Conservation (phyloP, 2,113 vertebrate genomes). For the Gasterosteus nipponicus region DNA sequence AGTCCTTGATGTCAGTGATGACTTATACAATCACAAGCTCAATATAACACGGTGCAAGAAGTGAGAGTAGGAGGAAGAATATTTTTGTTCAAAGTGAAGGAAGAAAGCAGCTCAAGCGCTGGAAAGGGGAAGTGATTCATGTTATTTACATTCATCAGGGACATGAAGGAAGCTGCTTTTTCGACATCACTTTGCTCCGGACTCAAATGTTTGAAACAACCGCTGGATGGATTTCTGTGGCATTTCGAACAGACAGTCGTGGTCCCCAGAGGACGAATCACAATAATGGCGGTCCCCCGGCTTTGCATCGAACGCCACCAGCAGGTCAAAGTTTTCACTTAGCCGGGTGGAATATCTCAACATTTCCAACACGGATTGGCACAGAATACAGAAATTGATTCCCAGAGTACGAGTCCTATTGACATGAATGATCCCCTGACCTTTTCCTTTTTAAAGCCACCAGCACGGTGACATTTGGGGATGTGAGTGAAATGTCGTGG, state of each 20-base stretch:
- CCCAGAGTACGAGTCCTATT: neutral
- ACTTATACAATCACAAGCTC: slow-evolving; percentile 9
- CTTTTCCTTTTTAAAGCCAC: slow-evolving; percentile 5
- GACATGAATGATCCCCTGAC: slow-evolving; percentile 10
- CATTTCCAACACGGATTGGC: neutral
- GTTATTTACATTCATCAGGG: neutral
- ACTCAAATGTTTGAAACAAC: neutral
- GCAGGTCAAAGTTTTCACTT: neutral
- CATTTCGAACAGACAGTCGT: neutral
- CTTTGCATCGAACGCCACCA: neutral
- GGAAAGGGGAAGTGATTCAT: neutral
- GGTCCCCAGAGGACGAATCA: neutral
- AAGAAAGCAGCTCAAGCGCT: neutral
- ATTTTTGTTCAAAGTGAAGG: neutral
- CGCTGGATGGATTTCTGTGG: neutral
- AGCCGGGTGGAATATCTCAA: neutral
- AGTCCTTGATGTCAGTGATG: slow-evolving; percentile 15
- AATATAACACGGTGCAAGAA: neutral
- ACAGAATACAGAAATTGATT: slow-evolving; percentile 11
- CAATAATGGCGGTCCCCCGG: neutral
- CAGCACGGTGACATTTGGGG: slow-evolving; percentile 6
- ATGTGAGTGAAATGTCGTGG: slow-evolving; percentile 3
- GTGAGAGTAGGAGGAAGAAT: neutral
- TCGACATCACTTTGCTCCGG: neutral
- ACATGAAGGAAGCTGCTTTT: neutral